Evolutionary conservation across 1,140 invertebrate species (phyloP).

Genomic region (Papilio helenus): DNA sequence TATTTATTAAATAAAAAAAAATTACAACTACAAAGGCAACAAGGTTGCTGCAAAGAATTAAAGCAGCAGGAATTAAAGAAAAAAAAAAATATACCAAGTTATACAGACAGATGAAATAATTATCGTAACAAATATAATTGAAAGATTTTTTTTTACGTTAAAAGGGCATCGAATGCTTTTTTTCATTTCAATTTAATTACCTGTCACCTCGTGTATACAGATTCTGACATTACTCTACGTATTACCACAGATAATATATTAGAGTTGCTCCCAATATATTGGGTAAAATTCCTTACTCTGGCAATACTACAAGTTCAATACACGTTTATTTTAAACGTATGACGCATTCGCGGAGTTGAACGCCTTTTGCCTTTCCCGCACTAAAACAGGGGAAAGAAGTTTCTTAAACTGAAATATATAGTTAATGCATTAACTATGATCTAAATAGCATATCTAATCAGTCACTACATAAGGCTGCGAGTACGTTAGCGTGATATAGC

Average conservation of each 20-base stretch:
- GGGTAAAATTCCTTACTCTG: slow-evolving; percentile 23
- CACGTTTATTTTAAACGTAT: slow-evolving; percentile 40
- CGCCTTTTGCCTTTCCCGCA: slow-evolving; percentile 15
- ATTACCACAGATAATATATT: background rate
- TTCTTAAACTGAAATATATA: slow-evolving; percentile 30
- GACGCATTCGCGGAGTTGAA: slow-evolving; percentile 37
- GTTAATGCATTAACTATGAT: background rate
- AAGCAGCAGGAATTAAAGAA: no score
- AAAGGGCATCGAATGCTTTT: no score
- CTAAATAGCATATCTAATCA: background rate
- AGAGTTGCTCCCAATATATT: background rate
- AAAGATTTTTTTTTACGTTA: no score
- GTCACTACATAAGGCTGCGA: background rate
- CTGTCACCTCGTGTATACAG: no score
- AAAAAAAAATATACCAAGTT: no score
- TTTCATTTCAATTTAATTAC: no score
- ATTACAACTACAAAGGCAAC: no score
- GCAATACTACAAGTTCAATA: slow-evolving; percentile 35
- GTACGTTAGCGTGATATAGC: background rate
- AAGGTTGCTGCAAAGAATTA: no score
- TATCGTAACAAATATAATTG: no score
- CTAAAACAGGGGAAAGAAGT: slow-evolving; percentile 29
- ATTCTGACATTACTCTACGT: no score
- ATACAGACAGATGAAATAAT: no score
- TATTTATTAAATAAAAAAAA: no score